These are phyloP conservation scores for Gymnosoma rotundatum DNA, from an alignment of 2,888 invertebrate species.

Conservation along the genomic window DNA sequence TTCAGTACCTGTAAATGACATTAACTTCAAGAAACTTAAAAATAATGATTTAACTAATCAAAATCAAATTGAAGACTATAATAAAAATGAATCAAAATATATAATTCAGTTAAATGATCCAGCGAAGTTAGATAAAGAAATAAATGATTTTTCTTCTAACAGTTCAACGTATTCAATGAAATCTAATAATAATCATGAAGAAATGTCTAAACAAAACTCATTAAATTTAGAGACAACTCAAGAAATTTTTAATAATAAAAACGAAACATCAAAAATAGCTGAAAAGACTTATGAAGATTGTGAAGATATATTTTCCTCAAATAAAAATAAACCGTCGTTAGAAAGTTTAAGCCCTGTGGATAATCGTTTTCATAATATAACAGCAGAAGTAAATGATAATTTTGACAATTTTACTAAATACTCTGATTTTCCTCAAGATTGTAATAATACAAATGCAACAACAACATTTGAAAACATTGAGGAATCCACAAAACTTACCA, in stretches of 20 bases:
- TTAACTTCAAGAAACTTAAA: constrained; percentile 26
- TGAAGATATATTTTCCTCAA: background rate
- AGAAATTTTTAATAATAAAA: constrained; percentile 4
- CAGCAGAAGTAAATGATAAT: constrained; percentile 60
- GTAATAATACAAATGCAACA: background rate
- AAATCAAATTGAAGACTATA: constrained; percentile 13
- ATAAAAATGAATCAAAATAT: background rate
- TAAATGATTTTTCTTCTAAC: background rate
- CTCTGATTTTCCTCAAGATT: background rate
- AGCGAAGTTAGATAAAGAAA: background rate
- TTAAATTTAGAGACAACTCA: constrained; percentile 15
- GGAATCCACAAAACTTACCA: background rate
- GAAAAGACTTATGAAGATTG: background rate
- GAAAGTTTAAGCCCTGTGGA: background rate
- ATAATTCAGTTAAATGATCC: background rate
- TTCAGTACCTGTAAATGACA: constrained; percentile 46
- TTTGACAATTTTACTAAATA: constrained; percentile 77
- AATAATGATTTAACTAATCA: constrained; percentile 11
- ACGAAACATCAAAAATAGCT: too few relatives aligned
- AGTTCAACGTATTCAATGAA: background rate
- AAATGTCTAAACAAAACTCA: background rate
- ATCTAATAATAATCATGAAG: background rate
- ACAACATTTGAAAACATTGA: background rate
- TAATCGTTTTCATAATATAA: constrained; percentile 11
- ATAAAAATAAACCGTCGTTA: background rate